Evolutionary conservation across 2,797 vertebrate species (phyloP), one percentile per base, ranked within the genome.

Genomic region (Hippoglossus hippoglossus): DNA sequence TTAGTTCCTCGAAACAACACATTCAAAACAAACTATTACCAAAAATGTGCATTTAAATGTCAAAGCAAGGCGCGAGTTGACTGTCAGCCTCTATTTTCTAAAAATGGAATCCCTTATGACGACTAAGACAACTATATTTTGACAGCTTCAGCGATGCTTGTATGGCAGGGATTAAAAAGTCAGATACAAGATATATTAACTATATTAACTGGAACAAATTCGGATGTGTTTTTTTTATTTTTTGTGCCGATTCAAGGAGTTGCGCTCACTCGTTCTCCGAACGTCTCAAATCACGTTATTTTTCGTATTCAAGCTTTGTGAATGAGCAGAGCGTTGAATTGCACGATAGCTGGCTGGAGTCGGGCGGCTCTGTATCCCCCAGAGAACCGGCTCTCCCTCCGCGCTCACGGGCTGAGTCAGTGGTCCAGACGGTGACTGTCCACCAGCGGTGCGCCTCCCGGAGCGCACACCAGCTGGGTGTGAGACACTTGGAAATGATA

Each of bases 401-500:
- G 15, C 66, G 58, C 54, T 52, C 60, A 0, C 44, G 39, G 77
- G 60, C 69, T 31, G 56, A 59, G 25, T 57, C 41, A 39, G 44
- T 0, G 21, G 9, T 73, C 34, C 77, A 69, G 66, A 36, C 75
- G 73, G 15, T 8, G 49, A 49, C 75, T 28, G 66, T 72, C 74
- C 79, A 63, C 52, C 74, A 61, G 28, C 81, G 68, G 62, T 24
- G 65, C 61, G 66, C 5, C 56, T 65, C 63, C 56, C 59, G 2
- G 56, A 67, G 39, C 71, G 3, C 59, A 15, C 8, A 54, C 44
- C 71, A 83, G 73, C 57, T 71, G 77, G 58, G 77, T 61, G 65
- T 13, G 56, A 8, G 59, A 44, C 15, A 52, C 41, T n/a, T 56
- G 21, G 16, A 28, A 34, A 75, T 15, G 67, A 46, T 19, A 16